Conservation (phyloP, 2,797 vertebrate species). For the Halcyon smyrnensis region DNA sequence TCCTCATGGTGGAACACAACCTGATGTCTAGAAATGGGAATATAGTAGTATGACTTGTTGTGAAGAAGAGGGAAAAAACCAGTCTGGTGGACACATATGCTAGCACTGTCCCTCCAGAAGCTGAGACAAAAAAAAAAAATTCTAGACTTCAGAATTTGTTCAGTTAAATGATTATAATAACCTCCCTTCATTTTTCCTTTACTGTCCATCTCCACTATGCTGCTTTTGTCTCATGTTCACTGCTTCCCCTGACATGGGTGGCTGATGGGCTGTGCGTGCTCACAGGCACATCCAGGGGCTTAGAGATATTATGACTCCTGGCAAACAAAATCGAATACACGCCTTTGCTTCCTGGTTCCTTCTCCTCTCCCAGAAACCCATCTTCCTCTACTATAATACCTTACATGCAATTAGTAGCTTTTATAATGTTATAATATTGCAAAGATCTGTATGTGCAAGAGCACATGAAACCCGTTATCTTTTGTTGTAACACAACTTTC, state of each 20-base stretch:
- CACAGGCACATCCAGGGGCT: not conserved
- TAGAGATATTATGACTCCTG: not conserved
- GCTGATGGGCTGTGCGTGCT: not conserved
- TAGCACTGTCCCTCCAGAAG: not conserved
- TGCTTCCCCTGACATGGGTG: not conserved
- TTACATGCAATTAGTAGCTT: not conserved
- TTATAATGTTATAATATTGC: not conserved
- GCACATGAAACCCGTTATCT: not conserved
- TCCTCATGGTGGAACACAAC: not conserved
- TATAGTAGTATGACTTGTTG: not conserved
- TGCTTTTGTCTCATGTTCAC: not conserved
- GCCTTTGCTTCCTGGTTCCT: not conserved
- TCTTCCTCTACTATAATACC: not conserved
- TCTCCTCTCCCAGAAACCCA: not conserved
- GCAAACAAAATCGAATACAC: not conserved
- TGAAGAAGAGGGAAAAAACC: not conserved
- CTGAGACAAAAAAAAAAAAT: not conserved
- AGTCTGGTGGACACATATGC: not conserved
- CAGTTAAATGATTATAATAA: not conserved
- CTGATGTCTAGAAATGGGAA: not conserved
- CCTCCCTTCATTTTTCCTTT: not conserved
- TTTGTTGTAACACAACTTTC: not conserved
- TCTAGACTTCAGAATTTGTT: not conserved
- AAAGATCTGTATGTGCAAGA: not conserved
- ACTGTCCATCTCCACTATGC: not conserved